Conservation (phyloP, 2,888 invertebrate species). For the Drosophila neutralis region DNA sequence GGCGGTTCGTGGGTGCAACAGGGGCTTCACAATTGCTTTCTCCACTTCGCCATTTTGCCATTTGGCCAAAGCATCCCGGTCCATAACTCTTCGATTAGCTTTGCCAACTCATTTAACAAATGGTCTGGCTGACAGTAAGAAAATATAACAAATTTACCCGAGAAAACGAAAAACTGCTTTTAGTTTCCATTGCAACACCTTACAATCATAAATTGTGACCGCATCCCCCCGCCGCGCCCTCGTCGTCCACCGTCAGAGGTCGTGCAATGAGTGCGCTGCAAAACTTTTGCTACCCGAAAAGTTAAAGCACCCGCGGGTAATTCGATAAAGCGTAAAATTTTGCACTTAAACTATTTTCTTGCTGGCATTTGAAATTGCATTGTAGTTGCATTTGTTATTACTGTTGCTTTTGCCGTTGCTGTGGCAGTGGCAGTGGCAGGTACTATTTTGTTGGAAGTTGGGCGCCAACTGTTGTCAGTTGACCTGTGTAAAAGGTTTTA, state of each 20-base stretch:
- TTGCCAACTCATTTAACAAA: constrained; percentile 79
- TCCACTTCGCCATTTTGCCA: constrained; percentile 22
- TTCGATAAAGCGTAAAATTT: constrained; percentile 84
- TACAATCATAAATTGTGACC: constrained; percentile 73
- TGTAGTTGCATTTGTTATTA: constrained; percentile 56
- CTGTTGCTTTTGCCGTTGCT: constrained; percentile 44
- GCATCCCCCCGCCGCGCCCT: background rate
- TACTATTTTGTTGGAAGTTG: constrained; percentile 1
- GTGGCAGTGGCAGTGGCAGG: constrained; percentile 3
- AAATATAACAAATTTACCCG: constrained; percentile 73
- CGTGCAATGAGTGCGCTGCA: constrained; percentile 41
- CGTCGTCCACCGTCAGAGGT: constrained; percentile 14
- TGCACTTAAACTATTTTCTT: constrained; percentile 82
- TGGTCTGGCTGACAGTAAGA: constrained; percentile 74
- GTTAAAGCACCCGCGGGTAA: constrained; percentile 83
- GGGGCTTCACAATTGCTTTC: constrained; percentile 5
- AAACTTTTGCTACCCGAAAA: constrained; percentile 64
- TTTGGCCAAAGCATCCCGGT: constrained; percentile 15
- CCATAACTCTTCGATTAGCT: constrained; percentile 79
- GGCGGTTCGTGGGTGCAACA: constrained; percentile 31
- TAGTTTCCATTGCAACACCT: constrained; percentile 79
- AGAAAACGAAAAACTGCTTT: constrained; percentile 35
- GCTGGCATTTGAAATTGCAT: constrained; percentile 64
- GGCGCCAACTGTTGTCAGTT: constrained; percentile 58
- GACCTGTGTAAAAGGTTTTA: constrained; percentile 61